A percentile compares a stretch with the other conserved stretches of the same genome.
Conservation (phyloP, 2,113 vertebrate species). For the Rhea pennata region DNA sequence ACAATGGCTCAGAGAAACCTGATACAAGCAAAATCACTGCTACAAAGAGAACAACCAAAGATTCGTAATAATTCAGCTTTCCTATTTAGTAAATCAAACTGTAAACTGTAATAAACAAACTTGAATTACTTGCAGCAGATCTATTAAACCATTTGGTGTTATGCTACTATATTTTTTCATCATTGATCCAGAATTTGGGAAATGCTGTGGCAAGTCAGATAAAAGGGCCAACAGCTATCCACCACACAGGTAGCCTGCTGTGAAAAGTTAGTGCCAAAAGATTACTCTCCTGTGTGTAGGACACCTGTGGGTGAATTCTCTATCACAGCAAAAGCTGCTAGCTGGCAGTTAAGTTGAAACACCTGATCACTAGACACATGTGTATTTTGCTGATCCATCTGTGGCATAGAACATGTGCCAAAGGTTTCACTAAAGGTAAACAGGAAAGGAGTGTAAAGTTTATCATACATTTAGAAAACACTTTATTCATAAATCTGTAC, state of each 20-base stretch:
- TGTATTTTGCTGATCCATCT: slow-evolving; percentile 44
- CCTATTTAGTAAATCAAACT: neutral
- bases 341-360: slow-evolving; percentile 47
- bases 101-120: neutral
- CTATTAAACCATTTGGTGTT: neutral
- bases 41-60: neutral
- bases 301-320: slow-evolving; percentile 41
- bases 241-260: slow-evolving; percentile 40
- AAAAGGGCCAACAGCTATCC: neutral
- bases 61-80: neutral
- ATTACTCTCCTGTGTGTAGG: neutral
- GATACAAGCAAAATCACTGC: neutral
- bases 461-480: neutral
- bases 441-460: neutral
- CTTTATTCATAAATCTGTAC: neutral
- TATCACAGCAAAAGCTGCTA: slow-evolving; percentile 21
- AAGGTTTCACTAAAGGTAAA: neutral
- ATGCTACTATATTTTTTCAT: neutral
- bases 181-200: neutral
- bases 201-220: neutral
- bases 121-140: neutral
- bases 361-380: slow-evolving; percentile 27
- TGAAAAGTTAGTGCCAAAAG: slow-evolving; percentile 47
- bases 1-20: neutral
- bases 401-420: neutral